Evolutionary conservation across 64 coral and sea anemone species (phyloP).

Genomic region (Pocillopora verrucosa): DNA sequence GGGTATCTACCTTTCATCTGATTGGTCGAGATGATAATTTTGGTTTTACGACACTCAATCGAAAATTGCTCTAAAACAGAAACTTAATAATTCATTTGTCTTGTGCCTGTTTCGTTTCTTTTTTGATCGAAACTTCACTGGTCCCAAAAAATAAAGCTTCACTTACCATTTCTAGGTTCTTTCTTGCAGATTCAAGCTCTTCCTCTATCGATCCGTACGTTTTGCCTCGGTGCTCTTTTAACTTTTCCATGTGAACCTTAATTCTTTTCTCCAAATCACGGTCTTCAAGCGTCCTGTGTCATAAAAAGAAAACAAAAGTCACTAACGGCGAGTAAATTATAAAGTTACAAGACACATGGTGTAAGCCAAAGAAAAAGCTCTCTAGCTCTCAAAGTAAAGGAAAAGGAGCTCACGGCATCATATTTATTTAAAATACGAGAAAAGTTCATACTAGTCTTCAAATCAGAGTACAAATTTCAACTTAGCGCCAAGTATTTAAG

Average conservation of each 20-base stretch:
- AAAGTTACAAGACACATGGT: background rate
- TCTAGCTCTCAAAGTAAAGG: too few relatives aligned
- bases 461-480: too few relatives aligned
- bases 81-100: too few relatives aligned
- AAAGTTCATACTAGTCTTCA: too few relatives aligned
- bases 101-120: too few relatives aligned
- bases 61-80: too few relatives aligned
- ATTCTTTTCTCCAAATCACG: slow-evolving; percentile 83
- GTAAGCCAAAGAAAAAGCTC: background rate
- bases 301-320: background rate
- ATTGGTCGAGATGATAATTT: too few relatives aligned
- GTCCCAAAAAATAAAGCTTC: background rate
- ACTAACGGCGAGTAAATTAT: background rate
- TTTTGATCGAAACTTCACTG: background rate
- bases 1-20: too few relatives aligned
- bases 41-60: too few relatives aligned
- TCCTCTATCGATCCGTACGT: slow-evolving; percentile 70
- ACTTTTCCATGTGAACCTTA: slow-evolving; percentile 85
- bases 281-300: slow-evolving; percentile 64
- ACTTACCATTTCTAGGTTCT: slow-evolving; percentile 91
- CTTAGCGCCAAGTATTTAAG: too few relatives aligned
- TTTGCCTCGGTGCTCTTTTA: slow-evolving; percentile 77
- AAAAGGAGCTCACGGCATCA: too few relatives aligned
- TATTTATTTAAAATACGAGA: too few relatives aligned
- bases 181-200: slow-evolving; percentile 78